Evolutionary conservation across 1,140 invertebrate species (phyloP).

Genomic region (Dendrolimus punctatus): DNA sequence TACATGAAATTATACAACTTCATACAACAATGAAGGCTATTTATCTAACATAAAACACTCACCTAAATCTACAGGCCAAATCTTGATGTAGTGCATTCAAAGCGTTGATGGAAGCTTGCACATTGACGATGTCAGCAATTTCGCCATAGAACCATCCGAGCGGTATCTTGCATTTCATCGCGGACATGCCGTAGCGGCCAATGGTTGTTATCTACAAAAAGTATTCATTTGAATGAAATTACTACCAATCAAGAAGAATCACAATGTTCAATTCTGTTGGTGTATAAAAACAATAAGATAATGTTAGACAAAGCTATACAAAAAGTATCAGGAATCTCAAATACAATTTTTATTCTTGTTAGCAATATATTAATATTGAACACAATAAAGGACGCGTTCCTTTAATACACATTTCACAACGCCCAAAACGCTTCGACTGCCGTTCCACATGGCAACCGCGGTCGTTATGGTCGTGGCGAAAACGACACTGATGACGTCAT

Average conservation of each 20-base stretch:
- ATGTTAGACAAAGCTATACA: too few species aligned
- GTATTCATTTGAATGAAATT: constrained; percentile 1
- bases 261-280: neutral
- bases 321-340: too few species aligned
- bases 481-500: too few species aligned
- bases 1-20: neutral
- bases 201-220: constrained; percentile 83
- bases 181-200: constrained; percentile 91
- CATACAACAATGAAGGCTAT: neutral
- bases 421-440: too few species aligned
- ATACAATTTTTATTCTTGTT: too few species aligned
- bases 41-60: constrained; percentile 7
- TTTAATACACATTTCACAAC: too few species aligned
- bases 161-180: constrained; percentile 90
- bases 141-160: constrained; percentile 95
- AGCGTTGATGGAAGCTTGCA: constrained; percentile 48
- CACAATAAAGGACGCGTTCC: too few species aligned
- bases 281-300: too few species aligned
- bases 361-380: too few species aligned
- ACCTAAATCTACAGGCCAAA: constrained; percentile 60
- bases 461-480: too few species aligned
- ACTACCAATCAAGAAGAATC: neutral
- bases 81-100: constrained; percentile 58
- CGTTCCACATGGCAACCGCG: too few species aligned
- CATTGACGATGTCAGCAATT: constrained; percentile 74